A percentile compares a stretch with the other conserved stretches of the same genome.
Conservation (phyloP, 2,888 invertebrate genomes). For the Hybos culiciformis region DNA sequence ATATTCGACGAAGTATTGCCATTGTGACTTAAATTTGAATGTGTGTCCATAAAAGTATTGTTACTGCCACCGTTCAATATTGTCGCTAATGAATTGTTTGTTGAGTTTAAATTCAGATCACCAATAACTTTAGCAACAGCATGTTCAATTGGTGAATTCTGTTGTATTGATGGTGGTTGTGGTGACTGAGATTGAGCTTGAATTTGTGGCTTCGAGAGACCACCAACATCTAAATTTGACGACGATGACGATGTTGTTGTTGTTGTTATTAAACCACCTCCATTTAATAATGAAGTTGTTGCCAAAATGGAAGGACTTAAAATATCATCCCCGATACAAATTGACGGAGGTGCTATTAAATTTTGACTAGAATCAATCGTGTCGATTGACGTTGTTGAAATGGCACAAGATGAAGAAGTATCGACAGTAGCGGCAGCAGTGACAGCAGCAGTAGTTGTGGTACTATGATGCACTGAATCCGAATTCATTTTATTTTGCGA, state of each 20-base stretch:
- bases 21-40: constrained; percentile 8
- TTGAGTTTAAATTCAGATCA: constrained; percentile 12
- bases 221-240: too few species aligned
- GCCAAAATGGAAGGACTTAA: constrained; percentile 2
- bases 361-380: constrained; percentile 10
- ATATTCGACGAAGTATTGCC: constrained; percentile 5
- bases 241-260: constrained; percentile 1
- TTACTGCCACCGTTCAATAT: constrained; percentile 12
- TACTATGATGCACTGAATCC: too few species aligned
- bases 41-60: constrained; percentile 10
- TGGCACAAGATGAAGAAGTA: not conserved
- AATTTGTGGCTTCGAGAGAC: too few species aligned
- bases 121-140: constrained; percentile 2
- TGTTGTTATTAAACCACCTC: not conserved
- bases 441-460: not conserved
- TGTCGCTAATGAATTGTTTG: constrained; percentile 11
- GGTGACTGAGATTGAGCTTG: constrained; percentile 2
- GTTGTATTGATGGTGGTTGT: constrained; percentile 5
- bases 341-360: constrained; percentile 10
- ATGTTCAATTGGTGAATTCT: constrained; percentile 8
- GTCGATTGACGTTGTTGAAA: constrained; percentile 6
- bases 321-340: constrained; percentile 11
- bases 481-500: not conserved
- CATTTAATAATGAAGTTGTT: constrained; percentile 10
- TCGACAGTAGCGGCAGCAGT: not conserved